phyloP scores from a whole-genome alignment of 2,113 vertebrate genomes.

The Cynocephalus volans region DNA sequence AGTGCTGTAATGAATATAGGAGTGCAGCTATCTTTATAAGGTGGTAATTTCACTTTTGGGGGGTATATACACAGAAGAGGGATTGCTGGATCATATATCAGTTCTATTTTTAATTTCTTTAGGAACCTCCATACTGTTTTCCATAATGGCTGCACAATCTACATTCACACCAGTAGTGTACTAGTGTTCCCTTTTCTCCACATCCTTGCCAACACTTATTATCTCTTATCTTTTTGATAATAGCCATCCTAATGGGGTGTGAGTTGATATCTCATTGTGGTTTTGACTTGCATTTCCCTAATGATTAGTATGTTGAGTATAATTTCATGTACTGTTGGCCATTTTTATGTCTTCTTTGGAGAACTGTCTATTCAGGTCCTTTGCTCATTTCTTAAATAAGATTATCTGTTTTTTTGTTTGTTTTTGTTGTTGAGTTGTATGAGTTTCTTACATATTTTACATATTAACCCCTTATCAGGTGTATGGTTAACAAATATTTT shows the following conservation, averaged over 20 bases:
- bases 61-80: background rate
- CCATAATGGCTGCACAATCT: background rate
- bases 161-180: background rate
- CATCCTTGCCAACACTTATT: background rate
- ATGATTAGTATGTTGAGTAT: background rate
- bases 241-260: background rate
- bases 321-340: background rate
- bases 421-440: background rate
- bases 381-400: background rate
- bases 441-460: background rate
- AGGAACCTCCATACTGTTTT: background rate
- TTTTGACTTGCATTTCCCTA: background rate
- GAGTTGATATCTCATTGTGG: background rate
- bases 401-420: background rate
- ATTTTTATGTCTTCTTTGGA: conserved; percentile 27
- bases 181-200: background rate
- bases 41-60: background rate
- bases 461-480: background rate
- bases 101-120: background rate
- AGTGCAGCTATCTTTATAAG: background rate
- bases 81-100: background rate
- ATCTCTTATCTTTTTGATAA: background rate
- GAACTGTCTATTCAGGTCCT: background rate
- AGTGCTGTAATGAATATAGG: background rate
- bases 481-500: background rate